phyloP scores from a whole-genome alignment of 2,797 vertebrate species.

The Arremon aurantiirostris region DNA sequence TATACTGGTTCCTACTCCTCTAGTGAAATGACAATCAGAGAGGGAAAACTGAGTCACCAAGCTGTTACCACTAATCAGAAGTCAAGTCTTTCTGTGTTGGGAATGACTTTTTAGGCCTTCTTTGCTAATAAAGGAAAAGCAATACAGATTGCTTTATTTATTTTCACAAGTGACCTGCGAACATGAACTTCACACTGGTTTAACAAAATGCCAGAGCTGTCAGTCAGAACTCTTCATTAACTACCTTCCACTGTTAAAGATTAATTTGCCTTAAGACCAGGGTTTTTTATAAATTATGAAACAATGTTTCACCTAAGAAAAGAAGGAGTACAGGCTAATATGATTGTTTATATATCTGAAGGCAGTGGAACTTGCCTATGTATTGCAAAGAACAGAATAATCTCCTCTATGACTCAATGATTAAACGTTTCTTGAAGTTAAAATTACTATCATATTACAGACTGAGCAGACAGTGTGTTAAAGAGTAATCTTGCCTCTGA shows the following conservation, averaged over 20 bases:
- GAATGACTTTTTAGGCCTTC: not conserved
- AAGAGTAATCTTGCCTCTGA: not conserved
- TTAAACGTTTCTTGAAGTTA: not conserved
- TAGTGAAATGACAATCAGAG: not conserved
- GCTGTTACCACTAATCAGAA: not conserved
- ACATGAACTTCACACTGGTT: fast-evolving
- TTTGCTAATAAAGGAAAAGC: not conserved
- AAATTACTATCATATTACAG: not conserved
- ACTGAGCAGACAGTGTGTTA: not conserved
- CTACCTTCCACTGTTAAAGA: not conserved
- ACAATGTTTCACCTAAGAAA: not conserved
- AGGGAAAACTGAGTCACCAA: not conserved
- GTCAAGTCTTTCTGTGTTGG: not conserved
- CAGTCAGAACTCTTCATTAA: not conserved
- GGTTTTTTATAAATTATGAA: not conserved
- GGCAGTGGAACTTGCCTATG: not conserved
- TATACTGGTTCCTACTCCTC: not conserved
- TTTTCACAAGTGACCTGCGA: not conserved
- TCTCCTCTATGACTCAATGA: not conserved
- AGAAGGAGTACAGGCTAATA: not conserved
- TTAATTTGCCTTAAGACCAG: not conserved
- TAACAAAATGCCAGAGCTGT: not conserved
- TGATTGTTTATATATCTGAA: not conserved
- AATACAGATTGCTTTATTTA: not conserved
- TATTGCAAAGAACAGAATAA: not conserved